phyloP scores from a whole-genome alignment of 2,888 invertebrate genomes.

The Cryptus armator region DNA sequence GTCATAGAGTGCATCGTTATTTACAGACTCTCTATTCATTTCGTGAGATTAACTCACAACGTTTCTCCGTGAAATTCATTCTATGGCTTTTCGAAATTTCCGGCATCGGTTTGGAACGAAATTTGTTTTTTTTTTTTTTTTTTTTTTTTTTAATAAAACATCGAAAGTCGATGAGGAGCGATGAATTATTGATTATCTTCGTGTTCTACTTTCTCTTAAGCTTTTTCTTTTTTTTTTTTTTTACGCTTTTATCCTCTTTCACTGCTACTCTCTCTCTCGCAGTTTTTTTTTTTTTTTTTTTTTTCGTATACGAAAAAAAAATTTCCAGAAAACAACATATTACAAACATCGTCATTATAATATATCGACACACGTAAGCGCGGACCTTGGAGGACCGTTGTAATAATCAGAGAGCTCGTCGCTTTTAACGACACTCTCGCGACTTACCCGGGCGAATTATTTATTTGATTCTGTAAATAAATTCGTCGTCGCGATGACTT shows the following conservation, averaged over 20 bases:
- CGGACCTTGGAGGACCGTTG: conserved; percentile 74
- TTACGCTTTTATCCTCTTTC: conserved; percentile 63
- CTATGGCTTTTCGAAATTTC: conserved; percentile 36
- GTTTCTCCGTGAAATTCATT: conserved; percentile 7
- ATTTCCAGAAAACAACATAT: conserved; percentile 47
- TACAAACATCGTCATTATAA: conserved; percentile 77
- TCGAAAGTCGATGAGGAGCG: conserved; percentile 39
- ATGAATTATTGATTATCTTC: conserved; percentile 57
- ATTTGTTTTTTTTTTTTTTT: not conserved
- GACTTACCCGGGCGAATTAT: conserved; percentile 68
- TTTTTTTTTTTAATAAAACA: conserved; percentile 2
- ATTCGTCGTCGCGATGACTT: conserved; percentile 25
- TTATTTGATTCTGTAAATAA: conserved; percentile 70
- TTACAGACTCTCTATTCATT: conserved; percentile 55
- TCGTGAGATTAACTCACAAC: conserved; percentile 41
- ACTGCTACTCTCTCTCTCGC: conserved; percentile 29
- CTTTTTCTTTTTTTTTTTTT: conserved; percentile 14
- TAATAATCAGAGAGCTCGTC: conserved; percentile 59
- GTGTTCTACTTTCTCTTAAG: conserved; percentile 30
- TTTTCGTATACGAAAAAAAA: conserved; percentile 33
- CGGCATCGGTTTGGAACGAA: conserved; percentile 43
- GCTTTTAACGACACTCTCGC: conserved; percentile 29
- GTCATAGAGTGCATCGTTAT: conserved; percentile 47
- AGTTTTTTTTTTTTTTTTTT: not conserved
- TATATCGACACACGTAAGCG: conserved; percentile 82